Percentiles rank a stretch among this genome's conserved stretches.
These are phyloP conservation scores for Alfaro cultratus DNA, from an alignment of 2,797 vertebrate genomes.

Conservation along the genomic window DNA sequence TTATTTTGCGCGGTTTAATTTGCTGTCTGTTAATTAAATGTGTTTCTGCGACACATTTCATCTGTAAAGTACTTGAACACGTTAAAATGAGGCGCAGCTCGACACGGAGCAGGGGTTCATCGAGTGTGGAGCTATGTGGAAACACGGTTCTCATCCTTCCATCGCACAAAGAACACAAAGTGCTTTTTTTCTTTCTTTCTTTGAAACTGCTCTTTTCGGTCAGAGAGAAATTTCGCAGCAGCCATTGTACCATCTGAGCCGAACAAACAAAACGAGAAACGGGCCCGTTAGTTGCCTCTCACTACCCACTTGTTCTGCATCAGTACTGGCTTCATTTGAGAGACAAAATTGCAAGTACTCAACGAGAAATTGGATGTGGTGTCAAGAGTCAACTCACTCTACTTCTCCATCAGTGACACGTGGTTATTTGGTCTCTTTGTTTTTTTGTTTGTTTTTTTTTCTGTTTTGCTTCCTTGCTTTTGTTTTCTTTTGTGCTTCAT, in stretches of 20 bases:
- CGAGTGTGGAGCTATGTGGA: background rate
- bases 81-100: constrained; percentile 24
- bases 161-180: constrained; percentile 18
- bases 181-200: background rate
- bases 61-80: constrained; percentile 38
- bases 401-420: constrained; percentile 62
- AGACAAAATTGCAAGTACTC: constrained; percentile 48
- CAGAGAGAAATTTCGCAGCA: constrained; percentile 1
- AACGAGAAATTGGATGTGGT: constrained; percentile 56
- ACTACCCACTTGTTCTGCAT: constrained; percentile 17
- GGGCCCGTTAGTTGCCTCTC: constrained; percentile 7
- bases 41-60: constrained; percentile 56
- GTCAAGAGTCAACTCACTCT: constrained; percentile 58
- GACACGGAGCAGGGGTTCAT: background rate
- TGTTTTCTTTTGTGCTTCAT: constrained; percentile 66
- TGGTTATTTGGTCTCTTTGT: constrained; percentile 64
- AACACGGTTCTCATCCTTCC: background rate
- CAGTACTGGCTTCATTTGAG: constrained; percentile 28
- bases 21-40: constrained; percentile 75
- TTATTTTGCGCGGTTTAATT: constrained; percentile 72
- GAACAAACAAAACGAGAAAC: constrained; percentile 19
- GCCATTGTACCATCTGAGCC: constrained; percentile 30
- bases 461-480: constrained; percentile 47
- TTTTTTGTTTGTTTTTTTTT: constrained; percentile 57
- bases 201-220: background rate